Evolutionary conservation across 2,113 vertebrate species (phyloP).

Genomic region (Illadopsis cleaveri): DNA sequence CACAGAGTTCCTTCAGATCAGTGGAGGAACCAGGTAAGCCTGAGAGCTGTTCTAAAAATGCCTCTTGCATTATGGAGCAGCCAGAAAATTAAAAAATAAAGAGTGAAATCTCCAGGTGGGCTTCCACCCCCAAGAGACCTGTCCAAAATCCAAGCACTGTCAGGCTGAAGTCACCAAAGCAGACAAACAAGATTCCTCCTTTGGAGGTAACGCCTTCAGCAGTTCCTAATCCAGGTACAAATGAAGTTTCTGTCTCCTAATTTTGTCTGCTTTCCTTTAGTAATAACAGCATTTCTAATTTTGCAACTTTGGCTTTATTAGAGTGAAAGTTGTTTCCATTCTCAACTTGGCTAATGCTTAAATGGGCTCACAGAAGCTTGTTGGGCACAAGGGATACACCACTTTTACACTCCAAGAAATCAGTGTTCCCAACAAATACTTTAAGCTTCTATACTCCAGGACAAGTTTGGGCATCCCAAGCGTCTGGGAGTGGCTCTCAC

Average conservation of each 20-base stretch:
- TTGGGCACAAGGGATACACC: not conserved
- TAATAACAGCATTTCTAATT: not conserved
- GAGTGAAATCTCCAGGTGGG: not conserved
- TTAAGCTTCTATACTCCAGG: not conserved
- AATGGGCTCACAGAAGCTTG: not conserved
- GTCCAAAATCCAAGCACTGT: not conserved
- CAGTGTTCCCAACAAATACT: not conserved
- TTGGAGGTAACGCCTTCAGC: not conserved
- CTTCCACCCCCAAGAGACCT: not conserved
- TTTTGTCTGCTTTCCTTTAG: not conserved
- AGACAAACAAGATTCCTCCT: not conserved
- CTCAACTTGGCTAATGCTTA: not conserved
- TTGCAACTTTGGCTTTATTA: not conserved
- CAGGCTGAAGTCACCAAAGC: not conserved
- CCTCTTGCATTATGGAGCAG: not conserved
- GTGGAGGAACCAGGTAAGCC: not conserved
- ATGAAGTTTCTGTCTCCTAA: not conserved
- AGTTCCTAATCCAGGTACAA: not conserved
- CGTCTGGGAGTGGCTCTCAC: not conserved
- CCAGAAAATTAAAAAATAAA: not conserved
- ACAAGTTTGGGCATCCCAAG: slow-evolving; percentile 33
- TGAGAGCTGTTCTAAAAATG: not conserved
- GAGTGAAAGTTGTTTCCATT: not conserved
- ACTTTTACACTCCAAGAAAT: not conserved
- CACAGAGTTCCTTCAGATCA: not conserved